phyloP scores from a whole-genome alignment of 1,140 invertebrate genomes.

The Uloborus diversus region DNA sequence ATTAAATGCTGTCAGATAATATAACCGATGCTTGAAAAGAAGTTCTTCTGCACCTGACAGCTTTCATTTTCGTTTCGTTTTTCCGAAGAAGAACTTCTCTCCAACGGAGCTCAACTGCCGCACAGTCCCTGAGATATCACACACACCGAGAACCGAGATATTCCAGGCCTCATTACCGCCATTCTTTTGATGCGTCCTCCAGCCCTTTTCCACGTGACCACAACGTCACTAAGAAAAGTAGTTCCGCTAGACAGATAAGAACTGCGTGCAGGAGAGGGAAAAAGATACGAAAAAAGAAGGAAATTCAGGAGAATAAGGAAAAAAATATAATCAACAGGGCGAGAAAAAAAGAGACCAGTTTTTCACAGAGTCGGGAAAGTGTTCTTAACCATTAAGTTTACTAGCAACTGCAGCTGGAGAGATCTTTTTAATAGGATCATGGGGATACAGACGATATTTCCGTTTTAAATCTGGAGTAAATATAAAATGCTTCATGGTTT shows the following conservation, averaged over 20 bases:
- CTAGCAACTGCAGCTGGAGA: conserved; percentile 26
- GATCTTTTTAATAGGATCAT: too few species aligned
- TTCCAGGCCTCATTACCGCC: conserved; percentile 53
- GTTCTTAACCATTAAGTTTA: conserved; percentile 31
- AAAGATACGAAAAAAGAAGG: background rate
- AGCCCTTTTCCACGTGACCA: conserved; percentile 42
- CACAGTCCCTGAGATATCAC: conserved; percentile 26
- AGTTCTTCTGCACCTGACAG: background rate
- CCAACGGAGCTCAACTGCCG: conserved; percentile 35
- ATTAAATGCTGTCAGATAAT: background rate
- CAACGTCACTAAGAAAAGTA: conserved; percentile 52
- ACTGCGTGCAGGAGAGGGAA: background rate
- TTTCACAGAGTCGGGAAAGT: conserved; percentile 31
- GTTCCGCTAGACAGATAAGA: conserved; percentile 52
- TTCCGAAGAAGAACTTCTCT: too few species aligned
- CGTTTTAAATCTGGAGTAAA: too few species aligned
- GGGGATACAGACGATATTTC: too few species aligned
- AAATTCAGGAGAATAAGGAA: background rate
- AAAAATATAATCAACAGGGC: background rate
- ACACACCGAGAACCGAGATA: conserved; percentile 27
- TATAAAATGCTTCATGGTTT: too few species aligned
- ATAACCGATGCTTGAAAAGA: background rate
- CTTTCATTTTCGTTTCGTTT: too few species aligned
- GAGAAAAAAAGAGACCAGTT: conserved; percentile 7
- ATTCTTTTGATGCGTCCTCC: conserved; percentile 54